Conservation (phyloP, 2,113 vertebrate species). For the Anseranas semipalmata region DNA sequence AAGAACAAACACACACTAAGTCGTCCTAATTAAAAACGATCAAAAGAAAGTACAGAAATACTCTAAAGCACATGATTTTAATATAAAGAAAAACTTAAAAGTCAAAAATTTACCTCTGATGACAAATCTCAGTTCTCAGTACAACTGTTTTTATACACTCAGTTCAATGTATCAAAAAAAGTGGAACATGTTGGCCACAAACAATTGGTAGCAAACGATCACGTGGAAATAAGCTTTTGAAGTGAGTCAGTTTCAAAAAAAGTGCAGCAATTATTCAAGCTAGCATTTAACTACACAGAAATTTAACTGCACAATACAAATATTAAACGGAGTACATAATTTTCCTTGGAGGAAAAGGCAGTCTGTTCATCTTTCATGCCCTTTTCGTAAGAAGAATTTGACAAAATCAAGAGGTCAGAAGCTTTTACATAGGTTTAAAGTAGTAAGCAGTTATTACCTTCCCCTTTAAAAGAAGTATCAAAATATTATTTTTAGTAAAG, state of each 20-base stretch:
- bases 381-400: not conserved
- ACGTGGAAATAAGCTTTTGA: not conserved
- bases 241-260: not conserved
- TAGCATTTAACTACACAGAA: not conserved
- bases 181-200: not conserved
- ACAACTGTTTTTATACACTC: not conserved
- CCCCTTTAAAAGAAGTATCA: not conserved
- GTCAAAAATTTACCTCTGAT: not conserved
- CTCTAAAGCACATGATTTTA: not conserved
- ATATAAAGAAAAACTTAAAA: not conserved
- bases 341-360: not conserved
- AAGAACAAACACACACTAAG: not conserved
- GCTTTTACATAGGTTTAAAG: not conserved
- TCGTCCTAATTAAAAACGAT: not conserved
- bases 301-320: not conserved
- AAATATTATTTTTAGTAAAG: not conserved
- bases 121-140: not conserved
- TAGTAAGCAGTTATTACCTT: not conserved
- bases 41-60: not conserved
- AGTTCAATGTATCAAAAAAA: rapidly evolving
- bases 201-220: not conserved
- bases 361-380: not conserved
- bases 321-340: not conserved
- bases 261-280: not conserved
- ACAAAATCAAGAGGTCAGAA: not conserved